phyloP scores from a whole-genome alignment of 2,113 vertebrate species.

The Regulus satrapa region DNA sequence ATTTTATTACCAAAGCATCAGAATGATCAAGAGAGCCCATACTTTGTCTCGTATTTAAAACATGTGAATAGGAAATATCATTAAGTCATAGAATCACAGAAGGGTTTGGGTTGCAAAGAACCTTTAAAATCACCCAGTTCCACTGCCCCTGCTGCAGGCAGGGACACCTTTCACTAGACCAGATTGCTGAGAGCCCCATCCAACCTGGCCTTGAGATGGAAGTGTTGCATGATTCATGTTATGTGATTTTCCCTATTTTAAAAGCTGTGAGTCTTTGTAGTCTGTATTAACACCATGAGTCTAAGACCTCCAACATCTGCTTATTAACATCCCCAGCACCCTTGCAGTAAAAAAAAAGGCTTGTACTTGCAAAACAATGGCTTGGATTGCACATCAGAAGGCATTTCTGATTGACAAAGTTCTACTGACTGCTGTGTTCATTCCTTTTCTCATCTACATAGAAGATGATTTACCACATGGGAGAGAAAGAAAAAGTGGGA shows the following conservation, averaged over 20 bases:
- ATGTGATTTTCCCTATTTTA: not conserved
- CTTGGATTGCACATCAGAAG: not conserved
- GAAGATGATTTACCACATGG: not conserved
- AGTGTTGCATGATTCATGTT: not conserved
- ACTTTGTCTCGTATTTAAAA: not conserved
- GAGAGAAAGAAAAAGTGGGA: not conserved
- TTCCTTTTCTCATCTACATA: accelerated
- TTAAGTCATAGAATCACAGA: not conserved
- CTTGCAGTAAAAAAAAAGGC: not conserved
- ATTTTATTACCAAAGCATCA: not conserved
- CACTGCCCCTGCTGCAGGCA: not conserved
- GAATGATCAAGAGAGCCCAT: not conserved
- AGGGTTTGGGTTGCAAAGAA: not conserved
- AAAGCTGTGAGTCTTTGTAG: not conserved
- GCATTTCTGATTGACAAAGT: not conserved
- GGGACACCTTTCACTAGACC: not conserved
- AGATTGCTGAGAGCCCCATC: not conserved
- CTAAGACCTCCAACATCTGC: not conserved
- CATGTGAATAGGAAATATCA: not conserved
- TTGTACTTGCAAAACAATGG: not conserved
- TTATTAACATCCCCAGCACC: not conserved
- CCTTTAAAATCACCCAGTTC: not conserved
- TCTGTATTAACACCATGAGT: not conserved
- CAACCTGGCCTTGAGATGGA: not conserved
- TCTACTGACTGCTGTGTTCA: accelerated